phyloP scores from a whole-genome alignment of 2,113 vertebrate species.

The Cyphomyrus discorhynchus region DNA sequence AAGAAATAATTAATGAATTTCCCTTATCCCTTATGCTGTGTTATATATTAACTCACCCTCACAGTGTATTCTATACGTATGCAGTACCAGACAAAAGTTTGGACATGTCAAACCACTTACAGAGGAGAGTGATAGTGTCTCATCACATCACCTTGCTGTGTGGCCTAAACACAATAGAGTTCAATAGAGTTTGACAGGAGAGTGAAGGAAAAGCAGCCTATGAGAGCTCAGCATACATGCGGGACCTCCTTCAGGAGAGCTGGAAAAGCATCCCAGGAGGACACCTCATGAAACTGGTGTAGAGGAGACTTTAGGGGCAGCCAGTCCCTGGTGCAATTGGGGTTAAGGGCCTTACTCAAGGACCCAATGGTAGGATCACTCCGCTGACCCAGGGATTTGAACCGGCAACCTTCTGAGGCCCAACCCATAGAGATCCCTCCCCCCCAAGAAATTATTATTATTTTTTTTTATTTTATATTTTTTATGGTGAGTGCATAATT shows the following conservation, averaged over 20 bases:
- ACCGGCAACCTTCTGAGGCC: too few species aligned
- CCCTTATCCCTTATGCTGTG: neutral
- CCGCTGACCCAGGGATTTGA: too few species aligned
- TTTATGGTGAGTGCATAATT: neutral
- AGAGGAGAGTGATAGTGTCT: neutral
- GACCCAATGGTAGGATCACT: too few species aligned
- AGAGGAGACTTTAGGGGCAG: too few species aligned
- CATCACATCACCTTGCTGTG: neutral
- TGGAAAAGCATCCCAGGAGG: too few species aligned
- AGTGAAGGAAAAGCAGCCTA: too few species aligned
- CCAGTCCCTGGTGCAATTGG: too few species aligned
- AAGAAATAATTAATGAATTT: neutral
- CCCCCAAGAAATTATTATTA: neutral
- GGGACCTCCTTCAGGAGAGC: too few species aligned
- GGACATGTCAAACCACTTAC: neutral
- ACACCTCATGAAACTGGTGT: too few species aligned
- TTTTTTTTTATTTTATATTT: neutral
- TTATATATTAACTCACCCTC: neutral
- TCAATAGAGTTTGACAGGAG: neutral
- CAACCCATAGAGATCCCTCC: neutral
- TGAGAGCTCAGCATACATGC: too few species aligned
- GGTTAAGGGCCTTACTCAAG: too few species aligned
- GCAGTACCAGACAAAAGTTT: neutral
- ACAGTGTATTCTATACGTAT: neutral
- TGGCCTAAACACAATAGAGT: neutral